Conservation (phyloP, 2,888 invertebrate species). For the Celastrina argiolus region DNA sequence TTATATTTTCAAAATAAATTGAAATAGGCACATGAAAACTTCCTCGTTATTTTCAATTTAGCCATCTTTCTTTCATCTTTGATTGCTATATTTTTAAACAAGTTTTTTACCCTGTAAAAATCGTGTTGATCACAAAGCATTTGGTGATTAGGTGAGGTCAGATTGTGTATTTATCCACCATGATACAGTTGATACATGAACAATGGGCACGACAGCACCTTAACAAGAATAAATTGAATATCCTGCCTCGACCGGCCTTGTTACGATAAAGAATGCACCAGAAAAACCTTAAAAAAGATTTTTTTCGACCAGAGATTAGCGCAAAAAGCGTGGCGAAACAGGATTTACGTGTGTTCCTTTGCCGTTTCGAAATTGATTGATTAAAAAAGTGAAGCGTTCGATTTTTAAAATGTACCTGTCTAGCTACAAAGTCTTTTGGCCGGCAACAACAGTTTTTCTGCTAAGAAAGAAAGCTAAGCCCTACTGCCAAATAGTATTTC, state of each 20-base stretch:
- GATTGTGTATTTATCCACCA: constrained; percentile 26
- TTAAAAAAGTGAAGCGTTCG: constrained; percentile 29
- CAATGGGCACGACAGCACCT: constrained; percentile 49
- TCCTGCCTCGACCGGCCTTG: constrained; percentile 44
- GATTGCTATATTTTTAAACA: no score
- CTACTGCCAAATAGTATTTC: no score
- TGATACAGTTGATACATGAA: constrained; percentile 40
- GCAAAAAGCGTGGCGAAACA: constrained; percentile 58
- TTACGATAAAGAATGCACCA: constrained; percentile 25
- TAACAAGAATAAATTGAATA: constrained; percentile 62
- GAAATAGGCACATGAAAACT: no score
- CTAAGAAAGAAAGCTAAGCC: no score
- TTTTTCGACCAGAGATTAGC: constrained; percentile 38
- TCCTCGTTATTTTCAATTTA: no score
- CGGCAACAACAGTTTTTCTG: no score
- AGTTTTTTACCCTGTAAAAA: neutral
- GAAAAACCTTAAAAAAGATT: constrained; percentile 35
- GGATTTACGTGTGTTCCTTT: constrained; percentile 47
- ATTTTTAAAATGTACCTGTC: constrained; percentile 8
- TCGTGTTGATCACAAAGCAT: constrained; percentile 17
- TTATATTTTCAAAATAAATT: no score
- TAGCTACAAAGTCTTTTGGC: neutral
- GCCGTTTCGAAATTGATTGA: constrained; percentile 45
- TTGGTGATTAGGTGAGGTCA: constrained; percentile 17
- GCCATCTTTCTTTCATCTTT: no score